Evolutionary conservation across 2,797 vertebrate species (phyloP).

Genomic region (Carcharodon carcharias): DNA sequence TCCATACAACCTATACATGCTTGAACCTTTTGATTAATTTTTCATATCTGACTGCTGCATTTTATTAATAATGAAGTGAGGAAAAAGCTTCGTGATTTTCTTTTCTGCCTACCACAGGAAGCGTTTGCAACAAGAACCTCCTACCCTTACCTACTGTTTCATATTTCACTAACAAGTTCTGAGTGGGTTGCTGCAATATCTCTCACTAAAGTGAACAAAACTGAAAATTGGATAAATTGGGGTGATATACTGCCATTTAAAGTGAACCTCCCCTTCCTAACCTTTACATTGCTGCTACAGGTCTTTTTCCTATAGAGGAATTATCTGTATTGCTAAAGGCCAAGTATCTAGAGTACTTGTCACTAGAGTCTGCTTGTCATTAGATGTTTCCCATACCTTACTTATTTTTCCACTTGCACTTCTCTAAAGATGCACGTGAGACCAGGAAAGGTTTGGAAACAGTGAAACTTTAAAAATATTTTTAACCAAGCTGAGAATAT

Average conservation of each 20-base stretch:
- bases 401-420: neutral
- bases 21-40: constrained; percentile 5
- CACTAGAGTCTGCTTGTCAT: neutral
- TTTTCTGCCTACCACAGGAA: constrained; percentile 15
- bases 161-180: constrained; percentile 12
- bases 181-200: neutral
- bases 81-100: neutral
- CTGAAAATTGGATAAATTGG: neutral
- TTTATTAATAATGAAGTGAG: neutral
- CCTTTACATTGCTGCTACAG: neutral
- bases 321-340: constrained; percentile 15
- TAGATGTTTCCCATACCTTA: neutral
- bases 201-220: neutral
- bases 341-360: neutral
- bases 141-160: neutral
- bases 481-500: neutral
- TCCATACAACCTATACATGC: too few relatives aligned
- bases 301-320: neutral
- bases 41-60: neutral
- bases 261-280: neutral
- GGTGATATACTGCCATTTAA: neutral
- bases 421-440: neutral
- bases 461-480: neutral
- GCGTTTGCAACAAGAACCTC: neutral
- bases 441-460: neutral